These are phyloP conservation scores for Micrasema longulum DNA, from an alignment of 1,140 invertebrate species.

Conservation along the genomic window DNA sequence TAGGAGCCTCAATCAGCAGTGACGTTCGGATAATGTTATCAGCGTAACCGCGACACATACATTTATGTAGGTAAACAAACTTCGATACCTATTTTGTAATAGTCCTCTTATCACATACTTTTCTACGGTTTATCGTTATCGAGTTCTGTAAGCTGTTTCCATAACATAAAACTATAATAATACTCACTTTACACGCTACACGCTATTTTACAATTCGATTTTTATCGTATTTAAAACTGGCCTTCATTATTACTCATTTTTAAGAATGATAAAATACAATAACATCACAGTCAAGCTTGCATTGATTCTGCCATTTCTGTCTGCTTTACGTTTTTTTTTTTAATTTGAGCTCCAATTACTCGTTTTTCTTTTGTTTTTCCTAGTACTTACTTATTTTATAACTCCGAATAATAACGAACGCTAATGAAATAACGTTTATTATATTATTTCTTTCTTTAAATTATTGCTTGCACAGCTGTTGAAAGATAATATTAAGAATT, in stretches of 20 bases:
- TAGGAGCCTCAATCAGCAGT: slow-evolving; percentile 20
- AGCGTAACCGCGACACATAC: slow-evolving; percentile 39
- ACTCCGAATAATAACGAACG: no score
- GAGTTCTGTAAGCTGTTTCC: slow-evolving; percentile 10
- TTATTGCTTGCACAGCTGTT: no score
- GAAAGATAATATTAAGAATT: no score
- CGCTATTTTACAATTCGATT: slow-evolving; percentile 7
- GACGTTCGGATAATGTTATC: slow-evolving; percentile 43
- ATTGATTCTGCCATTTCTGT: no score
- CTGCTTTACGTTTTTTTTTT: no score
- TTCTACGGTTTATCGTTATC: slow-evolving; percentile 44
- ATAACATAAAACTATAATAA: neutral
- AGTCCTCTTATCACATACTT: slow-evolving; percentile 33
- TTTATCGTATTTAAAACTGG: slow-evolving; percentile 14
- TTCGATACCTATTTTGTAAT: slow-evolving; percentile 38
- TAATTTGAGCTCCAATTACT: no score
- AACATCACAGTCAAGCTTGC: no score
- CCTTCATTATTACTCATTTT: neutral
- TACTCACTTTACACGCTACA: neutral
- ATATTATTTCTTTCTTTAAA: no score
- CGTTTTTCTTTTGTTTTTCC: no score
- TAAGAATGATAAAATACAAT: no score
- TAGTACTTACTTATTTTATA: no score
- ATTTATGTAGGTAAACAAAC: slow-evolving; percentile 43
- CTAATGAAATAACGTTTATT: no score